Evolutionary conservation across 92 coral and sea anemone genomes (phyloP), one percentile per base, ranked within the genome.

Genomic region (Bergia puertoricense): DNA sequence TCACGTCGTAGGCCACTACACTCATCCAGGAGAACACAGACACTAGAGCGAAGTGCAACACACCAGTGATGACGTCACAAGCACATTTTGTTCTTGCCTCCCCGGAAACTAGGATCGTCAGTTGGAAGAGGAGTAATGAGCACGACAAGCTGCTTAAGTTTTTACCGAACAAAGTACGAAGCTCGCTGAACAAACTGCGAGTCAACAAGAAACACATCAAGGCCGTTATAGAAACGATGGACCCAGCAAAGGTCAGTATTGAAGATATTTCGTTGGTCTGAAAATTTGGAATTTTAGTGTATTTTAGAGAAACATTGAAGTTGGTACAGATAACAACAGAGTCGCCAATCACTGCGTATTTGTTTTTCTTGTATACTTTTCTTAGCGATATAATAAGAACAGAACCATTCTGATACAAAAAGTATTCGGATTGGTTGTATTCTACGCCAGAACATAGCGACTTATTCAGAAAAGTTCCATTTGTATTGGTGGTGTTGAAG

Each of bases 21-120:
- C 81, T 43, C 81, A 18, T 77, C 81, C 81, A 77, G 57, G 62
- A 45, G 42, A 77, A 77, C 41, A 77, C 57, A 10, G 81, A 40
- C 36, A 77, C 23, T 48, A 77, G 20, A 11, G 36, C 3, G 62
- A 5, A 77, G 36, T 77, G 81, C 16, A 48, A 30, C 38, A 77
- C 56, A 13, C 81, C 81, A 0, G 81, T 77, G 62, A 77, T 77
- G 81, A 77, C 62, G 57, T 43, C 81, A 77, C 81, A 77, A 13
- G 6, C 39, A 11, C 15, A 23, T 44, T 40, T 15, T 7, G 42
- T 43, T 43, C 36, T 8, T 43, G 81, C 46, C 15, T 77, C 30
- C 16, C 59, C 81, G 6, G 81, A 16, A 15, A 77, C 18, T 6
- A 77, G 42, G 81, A 77, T 39, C 59, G 57, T 45, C 14, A 77